Evolutionary conservation across 1,140 invertebrate species (phyloP).

Genomic region (Drosophila takahashii): DNA sequence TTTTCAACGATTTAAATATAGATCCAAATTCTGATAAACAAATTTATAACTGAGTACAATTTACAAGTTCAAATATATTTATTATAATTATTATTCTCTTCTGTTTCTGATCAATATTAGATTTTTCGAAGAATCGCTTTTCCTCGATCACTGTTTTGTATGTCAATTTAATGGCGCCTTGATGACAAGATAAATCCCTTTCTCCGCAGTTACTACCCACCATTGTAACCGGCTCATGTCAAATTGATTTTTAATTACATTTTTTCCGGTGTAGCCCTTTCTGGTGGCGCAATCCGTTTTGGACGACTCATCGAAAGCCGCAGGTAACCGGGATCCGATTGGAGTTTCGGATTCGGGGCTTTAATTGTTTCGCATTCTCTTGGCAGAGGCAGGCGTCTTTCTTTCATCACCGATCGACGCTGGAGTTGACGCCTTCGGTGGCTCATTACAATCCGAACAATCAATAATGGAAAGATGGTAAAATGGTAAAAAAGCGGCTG

Average conservation of each 20-base stretch:
- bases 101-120: too few relatives aligned
- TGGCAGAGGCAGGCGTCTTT: constrained; percentile 31
- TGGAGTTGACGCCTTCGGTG: constrained; percentile 79
- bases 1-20: background rate
- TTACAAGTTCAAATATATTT: too few relatives aligned
- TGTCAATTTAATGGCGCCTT: constrained; percentile 32
- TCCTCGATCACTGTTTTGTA: background rate
- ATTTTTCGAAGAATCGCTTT: too few relatives aligned
- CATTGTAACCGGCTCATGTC: background rate
- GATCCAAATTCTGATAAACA: too few relatives aligned
- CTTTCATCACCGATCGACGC: constrained; percentile 50
- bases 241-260: constrained; percentile 18
- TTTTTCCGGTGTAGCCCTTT: constrained; percentile 31
- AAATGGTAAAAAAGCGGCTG: constrained; percentile 49
- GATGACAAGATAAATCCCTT: constrained; percentile 12
- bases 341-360: constrained; percentile 65
- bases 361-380: constrained; percentile 72
- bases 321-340: constrained; percentile 49
- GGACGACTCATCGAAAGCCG: constrained; percentile 74
- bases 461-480: constrained; percentile 56
- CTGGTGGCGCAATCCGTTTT: constrained; percentile 41
- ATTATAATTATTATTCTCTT: too few relatives aligned
- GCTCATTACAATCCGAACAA: constrained; percentile 69
- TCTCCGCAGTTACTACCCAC: too few relatives aligned
- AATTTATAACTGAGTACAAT: too few relatives aligned